Evolutionary conservation across 1,140 invertebrate genomes (phyloP).

Genomic region (Trialeurodes vaporariorum): DNA sequence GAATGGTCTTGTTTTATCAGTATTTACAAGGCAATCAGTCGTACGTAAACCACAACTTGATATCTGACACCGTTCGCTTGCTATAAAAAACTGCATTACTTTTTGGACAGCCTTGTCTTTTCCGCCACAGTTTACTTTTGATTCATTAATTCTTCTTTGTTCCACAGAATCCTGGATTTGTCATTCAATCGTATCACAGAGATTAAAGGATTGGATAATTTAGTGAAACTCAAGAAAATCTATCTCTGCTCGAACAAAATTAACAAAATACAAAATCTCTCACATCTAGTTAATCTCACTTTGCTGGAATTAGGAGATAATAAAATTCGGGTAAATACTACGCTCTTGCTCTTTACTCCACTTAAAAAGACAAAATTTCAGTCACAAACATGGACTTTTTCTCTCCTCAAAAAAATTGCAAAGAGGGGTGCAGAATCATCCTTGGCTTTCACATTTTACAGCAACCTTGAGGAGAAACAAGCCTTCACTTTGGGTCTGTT

Average conservation of each 20-base stretch:
- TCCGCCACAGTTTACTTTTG: no score
- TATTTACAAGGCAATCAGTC: no score
- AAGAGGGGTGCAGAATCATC: no score
- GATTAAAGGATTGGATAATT: constrained; percentile 71
- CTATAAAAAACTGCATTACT: no score
- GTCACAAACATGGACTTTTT: not conserved
- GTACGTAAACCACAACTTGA: no score
- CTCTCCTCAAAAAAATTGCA: no score
- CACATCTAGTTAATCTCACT: constrained; percentile 62
- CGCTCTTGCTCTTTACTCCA: not conserved
- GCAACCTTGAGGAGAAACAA: no score
- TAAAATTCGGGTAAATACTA: constrained; percentile 59
- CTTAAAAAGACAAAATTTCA: not conserved
- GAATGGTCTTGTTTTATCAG: no score
- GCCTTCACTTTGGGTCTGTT: no score
- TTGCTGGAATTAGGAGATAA: constrained; percentile 93
- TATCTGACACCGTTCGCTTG: no score
- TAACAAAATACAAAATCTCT: constrained; percentile 80
- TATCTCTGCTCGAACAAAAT: constrained; percentile 92
- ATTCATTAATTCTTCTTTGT: constrained; percentile 23
- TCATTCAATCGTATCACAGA: constrained; percentile 94
- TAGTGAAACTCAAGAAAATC: constrained; percentile 73
- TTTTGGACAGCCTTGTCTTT: no score
- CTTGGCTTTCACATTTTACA: no score
- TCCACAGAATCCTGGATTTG: constrained; percentile 72